Conservation (phyloP, 2,888 invertebrate species). For the Adelognathus sp. region DNA sequence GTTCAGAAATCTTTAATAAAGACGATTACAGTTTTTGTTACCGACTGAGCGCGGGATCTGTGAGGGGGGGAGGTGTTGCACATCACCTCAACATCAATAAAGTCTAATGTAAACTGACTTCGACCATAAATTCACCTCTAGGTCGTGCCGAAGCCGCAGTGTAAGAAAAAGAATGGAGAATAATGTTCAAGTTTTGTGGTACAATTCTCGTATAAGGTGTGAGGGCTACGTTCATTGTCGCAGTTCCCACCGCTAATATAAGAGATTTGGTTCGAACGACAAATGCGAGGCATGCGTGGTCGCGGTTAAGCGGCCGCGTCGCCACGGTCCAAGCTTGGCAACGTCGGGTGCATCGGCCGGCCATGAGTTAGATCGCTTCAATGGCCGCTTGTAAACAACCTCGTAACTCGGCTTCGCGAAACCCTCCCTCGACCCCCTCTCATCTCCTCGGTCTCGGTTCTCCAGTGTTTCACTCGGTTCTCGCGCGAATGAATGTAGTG, state of each 20-base stretch:
- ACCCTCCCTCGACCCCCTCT: conserved; percentile 49
- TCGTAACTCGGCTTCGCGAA: conserved; percentile 72
- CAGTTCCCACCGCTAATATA: not conserved
- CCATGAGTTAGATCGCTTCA: conserved; percentile 78
- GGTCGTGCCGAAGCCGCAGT: too few species aligned
- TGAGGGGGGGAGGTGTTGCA: too few species aligned
- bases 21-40: too few species aligned
- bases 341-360: conserved; percentile 75
- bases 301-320: conserved; percentile 55
- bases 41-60: too few species aligned
- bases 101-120: too few species aligned
- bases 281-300: conserved; percentile 54
- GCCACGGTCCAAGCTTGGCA: conserved; percentile 68
- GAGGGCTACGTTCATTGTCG: conserved; percentile 20
- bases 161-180: too few species aligned
- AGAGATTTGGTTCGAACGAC: conserved; percentile 31
- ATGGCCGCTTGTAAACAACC: conserved; percentile 77
- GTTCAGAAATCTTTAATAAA: too few species aligned
- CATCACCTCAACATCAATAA: too few species aligned
- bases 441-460: conserved; percentile 33
- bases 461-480: conserved; percentile 29
- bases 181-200: conserved; percentile 15
- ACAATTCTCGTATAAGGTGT: conserved; percentile 43
- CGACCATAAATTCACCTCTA: too few species aligned
- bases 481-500: conserved; percentile 16